Evolutionary conservation across 2,797 vertebrate genomes (phyloP), one percentile per base, ranked within the genome.

Genomic region (Rhinoraja longicauda): DNA sequence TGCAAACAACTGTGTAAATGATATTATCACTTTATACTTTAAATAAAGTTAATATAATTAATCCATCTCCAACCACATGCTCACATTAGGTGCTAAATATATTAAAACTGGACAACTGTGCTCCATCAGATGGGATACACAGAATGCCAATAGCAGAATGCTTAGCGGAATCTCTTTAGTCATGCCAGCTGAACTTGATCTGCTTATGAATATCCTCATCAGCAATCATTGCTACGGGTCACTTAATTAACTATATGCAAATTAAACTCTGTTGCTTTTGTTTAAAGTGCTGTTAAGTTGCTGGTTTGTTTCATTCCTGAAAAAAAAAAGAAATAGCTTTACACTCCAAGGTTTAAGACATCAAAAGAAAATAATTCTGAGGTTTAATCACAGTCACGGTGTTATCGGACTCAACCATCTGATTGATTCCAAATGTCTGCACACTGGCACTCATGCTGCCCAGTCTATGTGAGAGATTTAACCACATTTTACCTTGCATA

Each of bases 1-100:
- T 94, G 95, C 93, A 94, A 94, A 94, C 95, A 93, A 93, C 94
- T 93, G 64, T 94, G 94, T 94, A 95, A 95, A 93, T 95, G 95
- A 94, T 94, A 95, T 95, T 96, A 94, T 95, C 94, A 95, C 95
- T 95, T 95, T 26, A 67, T 32, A 67, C 19, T 88, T 67, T 88
- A 88, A 88, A 67, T 88, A 88, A 88, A 88, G 84, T 88, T 67
- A 88, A 88, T 67, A 67, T 88, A 88, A 88, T 88, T 88, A 88
- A 67, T 88, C 59, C 84, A 67, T 67, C 62, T 88, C 84, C 62
- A 88, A 88, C n/a, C 64, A 62, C 59, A 88, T 36, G 84, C n/a
- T 67, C 84, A 67, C 84, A 67, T 67, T 88, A 88, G 84, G 59
- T 36, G 17, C 84, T 88, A 88, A 88, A 88, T 88, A 67, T 88